Evolutionary conservation across 2,888 invertebrate genomes (phyloP), one percentile per base, ranked within the genome.

Genomic region (Hybos culiciformis): DNA sequence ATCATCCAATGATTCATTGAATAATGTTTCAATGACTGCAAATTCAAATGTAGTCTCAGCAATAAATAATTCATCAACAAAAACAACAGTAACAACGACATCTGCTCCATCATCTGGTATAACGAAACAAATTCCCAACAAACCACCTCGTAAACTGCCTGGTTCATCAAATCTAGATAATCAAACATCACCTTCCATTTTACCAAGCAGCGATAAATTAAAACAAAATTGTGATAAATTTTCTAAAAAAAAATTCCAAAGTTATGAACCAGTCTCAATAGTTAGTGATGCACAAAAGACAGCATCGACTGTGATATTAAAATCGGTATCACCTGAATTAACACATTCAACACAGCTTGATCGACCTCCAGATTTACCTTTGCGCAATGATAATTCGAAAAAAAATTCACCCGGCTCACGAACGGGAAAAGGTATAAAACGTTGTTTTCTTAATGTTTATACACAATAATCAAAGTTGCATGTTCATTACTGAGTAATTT

Each of bases 191-290:
- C 45, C 44, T 15, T 43, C 46, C 45, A 44, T 48, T 41, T 46
- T 48, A 32, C 44, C 42, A 39, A n/a, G n/a, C n/a, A n/a, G n/a
- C n/a, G n/a, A n/a, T n/a, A n/a, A n/a, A n/a, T n/a, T n/a, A n/a
- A n/a, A 41, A 39, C 42, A 44, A 48, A 52, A 53, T 54, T 56
- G 54, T 55, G 62, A 63, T 56, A 36, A 19, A 14, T 62, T 61
- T 56, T 57, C 55, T 50, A 61, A 56, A 49, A 61, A 63, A 56
- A 56, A 59, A 53, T 56, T 59, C 50, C n/a, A n/a, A n/a, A 63
- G 60, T 46, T 64, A 63, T 49, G 66, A 66, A 52, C 60, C 63
- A 29, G 62, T 66, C 48, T 56, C 64, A 49, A 62, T 64, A 50
- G 62, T 63, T 37, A 61, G 55, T 46, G 61, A 62, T 47, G 56